Percentiles rank a stretch among this genome's conserved stretches.
Conservation (phyloP, 2,888 invertebrate genomes). For the Eugnorisma glareosa region DNA sequence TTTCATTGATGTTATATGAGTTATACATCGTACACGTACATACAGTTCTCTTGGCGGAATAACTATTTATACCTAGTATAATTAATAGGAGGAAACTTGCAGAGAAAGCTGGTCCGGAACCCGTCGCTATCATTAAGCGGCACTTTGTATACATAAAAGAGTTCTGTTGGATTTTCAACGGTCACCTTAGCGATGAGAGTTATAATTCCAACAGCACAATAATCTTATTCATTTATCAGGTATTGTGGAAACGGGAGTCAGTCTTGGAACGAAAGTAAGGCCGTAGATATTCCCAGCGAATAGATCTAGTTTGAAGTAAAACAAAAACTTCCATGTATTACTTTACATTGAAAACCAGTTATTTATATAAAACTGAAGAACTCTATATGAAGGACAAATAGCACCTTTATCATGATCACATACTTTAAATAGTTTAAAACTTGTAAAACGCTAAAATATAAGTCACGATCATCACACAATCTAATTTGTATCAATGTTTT, state of each 20-base stretch:
- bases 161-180: neutral
- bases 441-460: slow-evolving; percentile 49
- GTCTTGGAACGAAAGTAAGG: neutral
- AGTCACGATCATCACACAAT: slow-evolving; percentile 64
- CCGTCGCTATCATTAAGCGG: neutral
- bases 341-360: slow-evolving; percentile 35
- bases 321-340: neutral
- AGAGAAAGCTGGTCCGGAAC: neutral
- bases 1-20: too few relatives aligned
- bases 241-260: neutral
- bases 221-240: neutral
- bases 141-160: neutral
- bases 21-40: too few relatives aligned
- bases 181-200: neutral
- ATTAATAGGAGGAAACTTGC: neutral
- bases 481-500: slow-evolving; percentile 40
- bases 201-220: neutral
- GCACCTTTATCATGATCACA: slow-evolving; percentile 40
- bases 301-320: slow-evolving; percentile 11
- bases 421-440: slow-evolving; percentile 36
- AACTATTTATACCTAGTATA: too few relatives aligned
- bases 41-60: neutral
- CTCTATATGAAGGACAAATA: too few relatives aligned
- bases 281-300: neutral
- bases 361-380: slow-evolving; percentile 38